Evolutionary conservation across 2,797 vertebrate species (phyloP).

Genomic region (Amblyopsis hoosieri): DNA sequence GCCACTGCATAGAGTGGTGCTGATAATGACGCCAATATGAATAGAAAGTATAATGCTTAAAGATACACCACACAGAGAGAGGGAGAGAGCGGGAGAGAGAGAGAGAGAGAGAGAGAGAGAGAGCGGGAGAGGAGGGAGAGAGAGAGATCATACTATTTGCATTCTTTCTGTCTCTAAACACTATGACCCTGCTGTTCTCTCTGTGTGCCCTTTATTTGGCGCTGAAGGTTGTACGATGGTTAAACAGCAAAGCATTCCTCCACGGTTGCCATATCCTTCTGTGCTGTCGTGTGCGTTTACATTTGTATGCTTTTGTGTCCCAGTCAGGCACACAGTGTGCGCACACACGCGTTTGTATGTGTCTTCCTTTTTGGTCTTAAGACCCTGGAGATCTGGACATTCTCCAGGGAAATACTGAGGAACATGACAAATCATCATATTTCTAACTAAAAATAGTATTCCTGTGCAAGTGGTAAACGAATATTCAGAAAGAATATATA

Average conservation of each 20-base stretch:
- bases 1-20: conserved; percentile 35
- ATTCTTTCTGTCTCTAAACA: conserved; percentile 9
- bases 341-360: conserved; percentile 7
- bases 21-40: conserved; percentile 3
- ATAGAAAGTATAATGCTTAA: background rate
- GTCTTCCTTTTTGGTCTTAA: too few species aligned
- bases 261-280: conserved; percentile 58
- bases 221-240: conserved; percentile 52
- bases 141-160: background rate
- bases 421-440: background rate
- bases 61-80: background rate
- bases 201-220: conserved; percentile 42
- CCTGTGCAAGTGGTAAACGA: background rate
- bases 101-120: background rate
- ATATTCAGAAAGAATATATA: background rate
- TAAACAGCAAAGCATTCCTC: conserved; percentile 56
- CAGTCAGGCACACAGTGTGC: conserved; percentile 27
- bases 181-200: conserved; percentile 11
- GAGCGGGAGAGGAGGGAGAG: too few species aligned
- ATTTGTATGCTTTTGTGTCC: conserved; percentile 52
- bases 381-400: background rate
- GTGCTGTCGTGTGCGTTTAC: conserved; percentile 39
- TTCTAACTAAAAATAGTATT: background rate
- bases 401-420: background rate
- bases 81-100: background rate